Base-by-base conservation (phyloP, 1,140 invertebrate species). In the Drosophila albomicans region DNA sequence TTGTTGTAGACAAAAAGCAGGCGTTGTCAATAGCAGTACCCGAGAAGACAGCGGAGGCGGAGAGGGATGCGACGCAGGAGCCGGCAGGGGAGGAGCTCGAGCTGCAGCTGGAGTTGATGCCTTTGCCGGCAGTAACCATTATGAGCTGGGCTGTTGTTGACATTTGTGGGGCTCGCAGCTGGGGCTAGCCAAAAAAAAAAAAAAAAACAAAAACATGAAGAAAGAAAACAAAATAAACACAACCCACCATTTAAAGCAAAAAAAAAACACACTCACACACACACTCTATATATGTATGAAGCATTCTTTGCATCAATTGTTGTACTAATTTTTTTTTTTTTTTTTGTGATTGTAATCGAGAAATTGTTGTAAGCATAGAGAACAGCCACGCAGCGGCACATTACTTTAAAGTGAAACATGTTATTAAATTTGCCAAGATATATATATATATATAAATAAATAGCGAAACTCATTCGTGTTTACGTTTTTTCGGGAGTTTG, bases 81-180 rank as follows among this genome's bases (percentile, higher is more conserved):
- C 3, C 1, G 10, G 13, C 5, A 46, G 25, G 10, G 5, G 38
- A 7, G 8, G 43, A 13, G 58, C 51, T 6, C n/a, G 57, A 38
- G 35, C 35, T 38, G 35, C 35, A 38, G 35, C 8, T 41, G 45
- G 32, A 62, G 6, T 38, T 38, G 35, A 8, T 38, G 35, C 57
- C 35, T 38, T 51, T 30, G 54, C 46, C 70, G 41, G 69, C 46
- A 4, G 79, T 76, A 28, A 88, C 84, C 54, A 57, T 88, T 46
- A 79, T 77, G 68, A 73, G 76, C 62, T 87, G 84, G 82, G 54
- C 79, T 77, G 72, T 57, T 68, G 72, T 87, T 48, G 82, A 86
- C 76, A 79, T 88, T 63, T 79, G 76, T 15, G 82, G 79, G 6
- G 65, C 79, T 25, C 82, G 82, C 56, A 86, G 82, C 49, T 86